These are phyloP conservation scores for Loriculus beryllinus DNA, from an alignment of 2,797 vertebrate genomes.

Conservation along the genomic window DNA sequence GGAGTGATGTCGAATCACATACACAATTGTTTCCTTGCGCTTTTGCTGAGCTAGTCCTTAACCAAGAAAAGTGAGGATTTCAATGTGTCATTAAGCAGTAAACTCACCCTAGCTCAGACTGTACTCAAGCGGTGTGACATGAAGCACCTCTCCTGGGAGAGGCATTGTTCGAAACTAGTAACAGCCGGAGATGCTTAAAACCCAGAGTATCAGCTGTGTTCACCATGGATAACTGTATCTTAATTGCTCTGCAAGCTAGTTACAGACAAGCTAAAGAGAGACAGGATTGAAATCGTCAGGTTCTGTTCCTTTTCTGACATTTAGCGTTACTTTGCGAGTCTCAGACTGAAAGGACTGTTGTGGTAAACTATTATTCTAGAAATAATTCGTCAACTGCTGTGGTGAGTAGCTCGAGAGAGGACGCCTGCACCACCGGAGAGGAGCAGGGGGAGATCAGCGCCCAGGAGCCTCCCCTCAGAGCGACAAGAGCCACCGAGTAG, in stretches of 20 bases:
- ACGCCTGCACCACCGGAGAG: too few species aligned
- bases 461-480: too few species aligned
- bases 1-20: neutral
- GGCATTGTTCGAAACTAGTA: constrained; percentile 1
- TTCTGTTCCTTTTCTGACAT: neutral
- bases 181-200: constrained; percentile 40
- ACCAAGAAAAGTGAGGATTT: neutral
- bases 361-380: neutral
- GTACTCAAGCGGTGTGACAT: neutral
- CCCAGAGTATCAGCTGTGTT: constrained; percentile 3
- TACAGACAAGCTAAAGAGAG: constrained; percentile 24
- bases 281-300: neutral
- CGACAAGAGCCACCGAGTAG: too few species aligned
- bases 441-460: too few species aligned
- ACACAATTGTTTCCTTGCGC: neutral
- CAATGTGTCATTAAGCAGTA: constrained; percentile 18
- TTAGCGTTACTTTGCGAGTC: neutral
- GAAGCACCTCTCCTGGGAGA: constrained; percentile 13
- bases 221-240: neutral
- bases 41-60: constrained; percentile 1
- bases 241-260: constrained; percentile 71
- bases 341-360: neutral
- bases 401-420: too few species aligned
- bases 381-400: too few species aligned
- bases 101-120: constrained; percentile 8